Conservation (phyloP, 2,797 vertebrate genomes). For the Mallotus villosus region DNA sequence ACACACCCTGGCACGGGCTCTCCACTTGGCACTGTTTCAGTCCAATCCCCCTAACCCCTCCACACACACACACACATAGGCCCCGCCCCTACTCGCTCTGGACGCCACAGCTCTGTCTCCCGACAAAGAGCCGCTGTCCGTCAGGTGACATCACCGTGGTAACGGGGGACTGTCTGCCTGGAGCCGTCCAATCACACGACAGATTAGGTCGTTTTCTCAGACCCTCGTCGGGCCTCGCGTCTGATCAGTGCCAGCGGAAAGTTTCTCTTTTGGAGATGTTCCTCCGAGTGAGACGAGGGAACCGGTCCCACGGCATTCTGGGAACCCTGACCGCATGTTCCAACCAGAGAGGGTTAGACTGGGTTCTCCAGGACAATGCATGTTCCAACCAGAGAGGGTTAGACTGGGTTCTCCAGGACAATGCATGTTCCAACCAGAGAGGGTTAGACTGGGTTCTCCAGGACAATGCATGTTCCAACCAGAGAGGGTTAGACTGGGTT, state of each 20-base stretch:
- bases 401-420: no score
- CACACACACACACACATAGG: conserved; percentile 37
- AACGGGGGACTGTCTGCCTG: conserved; percentile 57
- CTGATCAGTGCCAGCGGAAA: not conserved
- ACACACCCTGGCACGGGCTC: conserved; percentile 60
- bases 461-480: no score
- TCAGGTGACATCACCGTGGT: conserved; percentile 47
- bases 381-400: no score
- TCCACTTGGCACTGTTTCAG: conserved; percentile 49
- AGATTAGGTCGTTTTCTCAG: not conserved
- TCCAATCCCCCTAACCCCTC: conserved; percentile 25
- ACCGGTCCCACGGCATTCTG: no score
- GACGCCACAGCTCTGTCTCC: conserved; percentile 62
- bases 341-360: no score
- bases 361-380: no score
- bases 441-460: no score
- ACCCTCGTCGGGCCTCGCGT: not conserved
- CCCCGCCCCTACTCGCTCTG: conserved; percentile 58
- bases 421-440: no score
- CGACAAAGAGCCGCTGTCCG: conserved; percentile 72
- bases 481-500: no score
- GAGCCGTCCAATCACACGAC: not conserved
- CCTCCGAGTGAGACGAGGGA: no score
- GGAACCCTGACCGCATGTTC: no score
- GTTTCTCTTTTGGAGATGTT: not conserved